These are phyloP conservation scores for Acrossocheilus fasciatus DNA, from an alignment of 2,797 vertebrate species.

Conservation along the genomic window DNA sequence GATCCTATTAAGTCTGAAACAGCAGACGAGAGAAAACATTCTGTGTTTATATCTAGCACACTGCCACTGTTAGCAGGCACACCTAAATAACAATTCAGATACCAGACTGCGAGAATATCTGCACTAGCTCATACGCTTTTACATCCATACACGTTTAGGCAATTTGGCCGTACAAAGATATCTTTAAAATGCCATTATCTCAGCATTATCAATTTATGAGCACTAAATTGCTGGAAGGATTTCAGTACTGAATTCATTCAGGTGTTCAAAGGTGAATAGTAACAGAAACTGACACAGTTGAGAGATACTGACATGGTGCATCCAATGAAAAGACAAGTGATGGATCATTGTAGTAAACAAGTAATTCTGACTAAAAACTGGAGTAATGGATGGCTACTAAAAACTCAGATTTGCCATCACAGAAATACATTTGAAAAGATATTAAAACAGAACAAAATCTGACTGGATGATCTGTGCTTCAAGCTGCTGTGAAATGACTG, in stretches of 20 bases:
- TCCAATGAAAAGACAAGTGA: neutral
- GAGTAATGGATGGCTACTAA: too few species aligned
- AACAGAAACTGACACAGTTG: neutral
- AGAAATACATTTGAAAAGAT: neutral
- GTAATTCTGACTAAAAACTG: neutral
- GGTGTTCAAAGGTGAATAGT: neutral
- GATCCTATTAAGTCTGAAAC: slow-evolving; percentile 52
- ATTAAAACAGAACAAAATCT: neutral
- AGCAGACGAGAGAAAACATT: slow-evolving; percentile 21
- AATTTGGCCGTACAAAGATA: neutral
- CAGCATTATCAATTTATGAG: neutral
- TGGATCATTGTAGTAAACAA: neutral
- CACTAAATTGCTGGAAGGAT: neutral
- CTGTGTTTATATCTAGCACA: slow-evolving; percentile 1
- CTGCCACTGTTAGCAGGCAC: neutral
- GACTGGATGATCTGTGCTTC: neutral
- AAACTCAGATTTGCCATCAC: neutral
- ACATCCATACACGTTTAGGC: neutral
- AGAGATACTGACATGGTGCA: neutral
- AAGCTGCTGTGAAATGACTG: neutral
- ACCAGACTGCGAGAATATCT: slow-evolving; percentile 10
- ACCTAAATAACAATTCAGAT: slow-evolving; percentile 40
- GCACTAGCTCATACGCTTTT: neutral
- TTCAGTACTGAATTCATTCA: neutral
- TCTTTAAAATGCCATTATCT: neutral